Evolutionary conservation across 2,888 invertebrate species (phyloP).

Genomic region (Meteorus cinctellus): DNA sequence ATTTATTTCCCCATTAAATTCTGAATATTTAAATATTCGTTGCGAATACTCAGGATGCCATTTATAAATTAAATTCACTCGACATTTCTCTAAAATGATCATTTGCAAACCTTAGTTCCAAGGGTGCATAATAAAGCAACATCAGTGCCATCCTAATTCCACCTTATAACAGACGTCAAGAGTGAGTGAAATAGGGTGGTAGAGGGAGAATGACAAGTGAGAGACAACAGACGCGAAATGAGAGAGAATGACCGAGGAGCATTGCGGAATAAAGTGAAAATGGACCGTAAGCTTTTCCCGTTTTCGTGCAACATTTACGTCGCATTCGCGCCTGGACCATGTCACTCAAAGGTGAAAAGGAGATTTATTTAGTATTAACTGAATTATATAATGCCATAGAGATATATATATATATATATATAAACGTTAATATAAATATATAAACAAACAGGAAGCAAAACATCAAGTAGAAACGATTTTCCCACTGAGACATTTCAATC

Average conservation of each 20-base stretch:
- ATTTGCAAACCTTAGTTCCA: slow-evolving; percentile 45
- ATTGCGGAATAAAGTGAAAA: not conserved
- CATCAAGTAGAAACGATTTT: not conserved
- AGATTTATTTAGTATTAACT: slow-evolving; percentile 25
- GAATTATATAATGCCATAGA: slow-evolving; percentile 11
- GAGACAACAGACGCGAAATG: not conserved
- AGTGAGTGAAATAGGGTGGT: not conserved
- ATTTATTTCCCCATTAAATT: not conserved
- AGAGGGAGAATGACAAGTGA: not conserved
- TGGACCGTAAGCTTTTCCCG: slow-evolving; percentile 28
- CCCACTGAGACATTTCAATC: slow-evolving; percentile 22
- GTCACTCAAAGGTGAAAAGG: slow-evolving; percentile 31
- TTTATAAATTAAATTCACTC: slow-evolving; percentile 59
- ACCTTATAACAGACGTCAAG: slow-evolving; percentile 18
- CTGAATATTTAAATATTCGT: not conserved
- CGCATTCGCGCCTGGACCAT: slow-evolving; percentile 19
- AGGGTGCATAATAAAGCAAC: slow-evolving; percentile 56
- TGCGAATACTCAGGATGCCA: slow-evolving; percentile 44
- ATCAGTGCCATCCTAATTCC: slow-evolving; percentile 38
- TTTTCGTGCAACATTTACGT: slow-evolving; percentile 32
- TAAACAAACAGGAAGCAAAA: not conserved
- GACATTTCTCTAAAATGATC: slow-evolving; percentile 56
- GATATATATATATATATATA: not conserved
- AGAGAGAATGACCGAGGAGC: not conserved
- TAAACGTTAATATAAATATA: not conserved